phyloP scores from a whole-genome alignment of 2,888 invertebrate species.

The Nomada goodeniana region DNA sequence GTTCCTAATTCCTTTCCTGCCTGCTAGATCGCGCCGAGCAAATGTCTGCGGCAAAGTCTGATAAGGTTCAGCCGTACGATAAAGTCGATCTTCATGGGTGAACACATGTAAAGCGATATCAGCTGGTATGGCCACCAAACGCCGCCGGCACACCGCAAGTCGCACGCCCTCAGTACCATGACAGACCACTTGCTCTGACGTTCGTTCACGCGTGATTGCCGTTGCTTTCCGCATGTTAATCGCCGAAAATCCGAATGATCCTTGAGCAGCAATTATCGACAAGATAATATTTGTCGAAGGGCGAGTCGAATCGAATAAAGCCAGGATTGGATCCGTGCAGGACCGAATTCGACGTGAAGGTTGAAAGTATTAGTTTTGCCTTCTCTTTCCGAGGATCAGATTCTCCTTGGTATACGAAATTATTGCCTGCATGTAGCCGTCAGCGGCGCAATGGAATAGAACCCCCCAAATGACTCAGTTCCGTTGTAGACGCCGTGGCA shows the following conservation, averaged over 20 bases:
- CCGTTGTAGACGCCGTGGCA: slow-evolving; percentile 51
- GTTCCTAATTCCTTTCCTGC: slow-evolving; percentile 12
- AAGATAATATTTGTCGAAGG: neutral
- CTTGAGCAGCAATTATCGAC: neutral
- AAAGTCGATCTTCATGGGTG: slow-evolving; percentile 58
- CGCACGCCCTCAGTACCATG: slow-evolving; percentile 31
- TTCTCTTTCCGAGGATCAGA: too few species aligned
- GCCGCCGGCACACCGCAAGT: slow-evolving; percentile 44
- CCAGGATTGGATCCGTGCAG: too few species aligned
- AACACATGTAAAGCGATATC: slow-evolving; percentile 45
- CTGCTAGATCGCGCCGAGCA: slow-evolving; percentile 25
- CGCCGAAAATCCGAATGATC: slow-evolving; percentile 27
- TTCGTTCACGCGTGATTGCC: slow-evolving; percentile 25
- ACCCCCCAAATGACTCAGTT: slow-evolving; percentile 20
- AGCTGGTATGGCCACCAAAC: slow-evolving; percentile 34
- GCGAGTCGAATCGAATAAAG: neutral
- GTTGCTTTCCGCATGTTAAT: slow-evolving; percentile 36
- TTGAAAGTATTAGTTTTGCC: too few species aligned
- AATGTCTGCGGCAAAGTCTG: slow-evolving; percentile 47
- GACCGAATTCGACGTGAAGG: too few species aligned
- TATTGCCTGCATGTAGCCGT: neutral
- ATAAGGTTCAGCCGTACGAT: slow-evolving; percentile 48
- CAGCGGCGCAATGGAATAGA: neutral
- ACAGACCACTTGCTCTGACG: slow-evolving; percentile 32
- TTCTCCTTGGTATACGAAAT: neutral